Evolutionary conservation across 1,140 invertebrate genomes (phyloP).

Genomic region (Sarcophaga peregrina): DNA sequence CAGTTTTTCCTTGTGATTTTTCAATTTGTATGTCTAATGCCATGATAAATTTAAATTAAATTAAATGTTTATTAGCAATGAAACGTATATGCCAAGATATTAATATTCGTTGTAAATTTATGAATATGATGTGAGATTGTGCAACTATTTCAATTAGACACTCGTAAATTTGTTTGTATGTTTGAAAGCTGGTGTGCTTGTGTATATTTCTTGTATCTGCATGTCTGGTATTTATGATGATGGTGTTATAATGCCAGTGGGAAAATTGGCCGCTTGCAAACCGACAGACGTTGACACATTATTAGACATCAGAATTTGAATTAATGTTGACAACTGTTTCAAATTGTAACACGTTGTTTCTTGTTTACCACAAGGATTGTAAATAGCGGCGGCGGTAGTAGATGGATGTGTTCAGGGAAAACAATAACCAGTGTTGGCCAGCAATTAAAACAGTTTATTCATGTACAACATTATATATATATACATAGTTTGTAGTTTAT

Average conservation of each 20-base stretch:
- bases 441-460: not conserved
- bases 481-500: too few species aligned
- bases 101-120: not conserved
- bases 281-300: constrained; percentile 20
- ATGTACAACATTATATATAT: too few species aligned
- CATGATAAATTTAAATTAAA: constrained; percentile 39
- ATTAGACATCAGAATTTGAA: constrained; percentile 37
- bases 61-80: constrained; percentile 30
- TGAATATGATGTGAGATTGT: not conserved
- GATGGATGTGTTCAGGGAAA: not conserved
- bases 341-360: not conserved
- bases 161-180: not conserved
- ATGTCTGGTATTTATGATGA: constrained; percentile 4
- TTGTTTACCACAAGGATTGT: too few species aligned
- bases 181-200: too few species aligned
- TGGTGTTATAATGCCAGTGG: not conserved
- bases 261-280: not conserved
- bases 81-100: not conserved
- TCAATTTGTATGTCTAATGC: not conserved
- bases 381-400: not conserved
- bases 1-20: too few species aligned
- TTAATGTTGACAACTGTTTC: constrained; percentile 40
- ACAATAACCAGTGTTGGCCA: not conserved
- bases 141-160: not conserved
- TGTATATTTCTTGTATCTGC: not conserved